Evolutionary conservation across 2,888 invertebrate species (phyloP).

Genomic region (Horisme vitalbata): DNA sequence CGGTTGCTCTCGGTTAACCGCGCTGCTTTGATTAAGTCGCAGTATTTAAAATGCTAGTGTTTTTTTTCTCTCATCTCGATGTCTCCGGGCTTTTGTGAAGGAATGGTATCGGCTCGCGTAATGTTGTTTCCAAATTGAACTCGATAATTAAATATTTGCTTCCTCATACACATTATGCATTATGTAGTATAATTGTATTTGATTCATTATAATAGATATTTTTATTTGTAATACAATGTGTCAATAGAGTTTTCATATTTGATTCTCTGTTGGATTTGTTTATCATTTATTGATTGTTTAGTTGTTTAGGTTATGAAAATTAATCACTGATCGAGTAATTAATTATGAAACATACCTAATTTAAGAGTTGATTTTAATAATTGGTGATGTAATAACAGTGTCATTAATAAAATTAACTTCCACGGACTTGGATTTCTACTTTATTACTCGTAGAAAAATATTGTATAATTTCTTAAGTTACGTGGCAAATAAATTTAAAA

Average conservation of each 20-base stretch:
- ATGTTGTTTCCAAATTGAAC: slow-evolving; percentile 55
- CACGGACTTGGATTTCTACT: slow-evolving; percentile 78
- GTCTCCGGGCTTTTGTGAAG: slow-evolving; percentile 59
- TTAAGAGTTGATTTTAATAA: slow-evolving; percentile 71
- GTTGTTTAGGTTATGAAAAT: slow-evolving; percentile 70
- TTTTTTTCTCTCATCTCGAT: slow-evolving; percentile 43
- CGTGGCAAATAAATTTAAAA: slow-evolving; percentile 72
- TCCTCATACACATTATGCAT: slow-evolving; percentile 42
- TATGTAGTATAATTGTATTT: slow-evolving; percentile 49
- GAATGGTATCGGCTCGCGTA: slow-evolving; percentile 62
- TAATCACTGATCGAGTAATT: slow-evolving; percentile 72
- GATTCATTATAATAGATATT: slow-evolving; percentile 57
- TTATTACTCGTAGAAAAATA: slow-evolving; percentile 60
- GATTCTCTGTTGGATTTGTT: slow-evolving; percentile 63
- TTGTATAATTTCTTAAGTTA: slow-evolving; percentile 72
- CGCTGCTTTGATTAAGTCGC: slow-evolving; percentile 54
- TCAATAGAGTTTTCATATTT: slow-evolving; percentile 54
- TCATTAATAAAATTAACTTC: slow-evolving; percentile 80
- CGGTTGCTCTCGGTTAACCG: slow-evolving; percentile 23
- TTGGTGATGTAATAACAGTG: slow-evolving; percentile 72
- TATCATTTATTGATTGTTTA: slow-evolving; percentile 63
- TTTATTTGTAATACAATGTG: slow-evolving; percentile 56
- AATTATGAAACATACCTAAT: slow-evolving; percentile 72
- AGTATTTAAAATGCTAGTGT: slow-evolving; percentile 73
- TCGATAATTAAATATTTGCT: slow-evolving; percentile 50